A percentile compares a stretch with the other conserved stretches of the same genome.
These are phyloP conservation scores for Caenorhabditis sulstoni DNA, from an alignment of 2,888 invertebrate species.

Conservation along the genomic window DNA sequence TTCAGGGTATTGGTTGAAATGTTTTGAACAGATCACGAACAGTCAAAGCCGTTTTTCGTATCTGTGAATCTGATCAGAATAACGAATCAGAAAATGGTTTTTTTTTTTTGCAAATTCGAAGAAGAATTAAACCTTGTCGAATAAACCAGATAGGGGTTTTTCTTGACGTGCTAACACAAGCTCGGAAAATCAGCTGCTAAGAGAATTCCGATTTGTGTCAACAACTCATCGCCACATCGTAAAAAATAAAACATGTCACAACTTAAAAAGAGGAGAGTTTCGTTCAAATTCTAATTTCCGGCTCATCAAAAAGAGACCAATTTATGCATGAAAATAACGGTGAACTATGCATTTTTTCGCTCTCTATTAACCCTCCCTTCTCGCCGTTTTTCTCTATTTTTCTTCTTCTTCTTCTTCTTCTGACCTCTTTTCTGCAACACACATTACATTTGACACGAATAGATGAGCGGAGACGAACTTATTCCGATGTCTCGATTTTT, in stretches of 20 bases:
- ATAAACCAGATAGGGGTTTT: constrained; percentile 38
- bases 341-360: constrained; percentile 49
- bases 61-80: too few relatives aligned
- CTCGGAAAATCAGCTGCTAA: constrained; percentile 32
- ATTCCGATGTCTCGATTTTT: not conserved
- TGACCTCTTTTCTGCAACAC: constrained; percentile 13
- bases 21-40: too few relatives aligned
- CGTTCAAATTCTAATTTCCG: constrained; percentile 48
- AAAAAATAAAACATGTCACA: too few relatives aligned
- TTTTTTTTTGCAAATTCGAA: too few relatives aligned
- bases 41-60: too few relatives aligned
- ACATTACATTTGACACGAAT: not conserved
- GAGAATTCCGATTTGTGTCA: not conserved
- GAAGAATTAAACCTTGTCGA: too few relatives aligned
- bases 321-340: constrained; percentile 53
- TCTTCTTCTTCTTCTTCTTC: constrained; percentile 4
- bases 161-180: constrained; percentile 21
- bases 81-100: too few relatives aligned
- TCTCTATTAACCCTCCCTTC: constrained; percentile 31
- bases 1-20: too few relatives aligned
- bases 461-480: not conserved
- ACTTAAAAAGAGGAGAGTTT: constrained; percentile 25
- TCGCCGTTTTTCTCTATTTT: constrained; percentile 4
- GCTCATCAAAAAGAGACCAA: constrained; percentile 51
- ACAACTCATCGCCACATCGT: too few relatives aligned